These are phyloP conservation scores for Rissa tridactyla DNA, from an alignment of 2,113 vertebrate species.

Conservation along the genomic window DNA sequence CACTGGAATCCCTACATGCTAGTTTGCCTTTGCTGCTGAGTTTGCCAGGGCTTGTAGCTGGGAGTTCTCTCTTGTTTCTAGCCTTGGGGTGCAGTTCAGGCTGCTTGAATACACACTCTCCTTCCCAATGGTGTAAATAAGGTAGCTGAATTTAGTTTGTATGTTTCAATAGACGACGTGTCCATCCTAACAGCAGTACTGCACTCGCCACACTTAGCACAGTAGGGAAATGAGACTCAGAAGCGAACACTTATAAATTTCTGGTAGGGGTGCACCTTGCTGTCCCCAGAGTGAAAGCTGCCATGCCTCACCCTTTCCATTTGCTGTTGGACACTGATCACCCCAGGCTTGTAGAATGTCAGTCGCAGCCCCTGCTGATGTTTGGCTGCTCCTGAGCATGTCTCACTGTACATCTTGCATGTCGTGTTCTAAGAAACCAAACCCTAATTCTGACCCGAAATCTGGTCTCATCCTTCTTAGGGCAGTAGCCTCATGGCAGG, in stretches of 20 bases:
- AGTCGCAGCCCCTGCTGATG: background rate
- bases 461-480: background rate
- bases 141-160: background rate
- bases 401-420: background rate
- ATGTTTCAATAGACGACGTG: background rate
- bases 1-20: background rate
- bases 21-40: background rate
- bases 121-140: background rate
- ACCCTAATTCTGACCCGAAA: background rate
- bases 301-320: background rate
- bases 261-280: background rate
- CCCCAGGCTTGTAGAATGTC: background rate
- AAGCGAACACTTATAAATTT: background rate
- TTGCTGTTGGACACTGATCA: rapidly evolving
- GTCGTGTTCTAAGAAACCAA: background rate
- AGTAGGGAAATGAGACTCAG: background rate
- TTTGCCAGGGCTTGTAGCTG: background rate
- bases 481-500: background rate
- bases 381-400: background rate
- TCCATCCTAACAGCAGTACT: background rate
- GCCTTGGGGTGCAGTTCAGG: background rate
- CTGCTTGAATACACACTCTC: background rate
- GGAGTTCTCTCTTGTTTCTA: background rate
- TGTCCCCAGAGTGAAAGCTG: background rate
- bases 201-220: background rate